Percentiles rank a stretch among this genome's conserved stretches.
Conservation (phyloP, 2,888 invertebrate genomes). For the Mylabris sibirica region DNA sequence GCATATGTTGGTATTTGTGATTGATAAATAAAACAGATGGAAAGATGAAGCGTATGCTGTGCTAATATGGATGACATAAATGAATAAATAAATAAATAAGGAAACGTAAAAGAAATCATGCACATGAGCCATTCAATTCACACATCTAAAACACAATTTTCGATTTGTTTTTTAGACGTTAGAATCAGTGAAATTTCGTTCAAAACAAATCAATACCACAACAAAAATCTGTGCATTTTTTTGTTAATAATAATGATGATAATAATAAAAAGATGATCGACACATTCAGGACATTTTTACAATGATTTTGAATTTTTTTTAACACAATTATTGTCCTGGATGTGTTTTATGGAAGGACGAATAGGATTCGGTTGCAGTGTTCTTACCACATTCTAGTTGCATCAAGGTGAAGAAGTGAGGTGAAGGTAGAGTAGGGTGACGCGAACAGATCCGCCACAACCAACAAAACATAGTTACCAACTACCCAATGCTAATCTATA, state of each 20-base stretch:
- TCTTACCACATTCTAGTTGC: conserved; percentile 63
- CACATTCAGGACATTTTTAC: neutral
- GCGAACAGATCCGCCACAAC: conserved; percentile 62
- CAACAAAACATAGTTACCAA: conserved; percentile 63
- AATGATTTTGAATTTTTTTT: neutral
- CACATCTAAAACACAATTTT: conserved; percentile 44
- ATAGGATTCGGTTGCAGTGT: conserved; percentile 53
- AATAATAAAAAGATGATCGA: neutral
- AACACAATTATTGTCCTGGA: too few species aligned
- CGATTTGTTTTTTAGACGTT: conserved; percentile 10
- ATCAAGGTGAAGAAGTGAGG: conserved; percentile 59
- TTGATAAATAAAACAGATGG: conserved; percentile 17
- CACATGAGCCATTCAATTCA: conserved; percentile 51
- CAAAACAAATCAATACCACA: conserved; percentile 2
- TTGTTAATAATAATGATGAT: neutral
- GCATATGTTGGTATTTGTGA: neutral
- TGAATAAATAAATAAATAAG: conserved; percentile 42
- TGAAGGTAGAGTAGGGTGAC: conserved; percentile 58
- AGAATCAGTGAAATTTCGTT: conserved; percentile 6
- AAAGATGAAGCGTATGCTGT: conserved; percentile 39
- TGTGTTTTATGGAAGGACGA: neutral
- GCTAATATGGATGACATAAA: conserved; percentile 46
- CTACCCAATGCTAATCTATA: conserved; percentile 59
- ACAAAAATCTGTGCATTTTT: conserved; percentile 2
- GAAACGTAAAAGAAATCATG: conserved; percentile 50